These are phyloP conservation scores for Ennomos fuscantarius DNA, from an alignment of 2,888 invertebrate genomes.

Conservation along the genomic window DNA sequence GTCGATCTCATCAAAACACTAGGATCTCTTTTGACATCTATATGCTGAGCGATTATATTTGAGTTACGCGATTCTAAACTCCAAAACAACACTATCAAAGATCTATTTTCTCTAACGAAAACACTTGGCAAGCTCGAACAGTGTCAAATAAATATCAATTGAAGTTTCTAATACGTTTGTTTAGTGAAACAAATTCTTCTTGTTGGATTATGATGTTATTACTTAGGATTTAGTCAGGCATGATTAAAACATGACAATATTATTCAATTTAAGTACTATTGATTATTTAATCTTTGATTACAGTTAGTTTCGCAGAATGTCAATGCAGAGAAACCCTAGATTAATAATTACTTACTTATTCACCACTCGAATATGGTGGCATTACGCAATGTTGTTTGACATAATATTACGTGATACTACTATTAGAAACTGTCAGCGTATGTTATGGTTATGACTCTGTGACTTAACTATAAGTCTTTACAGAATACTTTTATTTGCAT, in stretches of 20 bases:
- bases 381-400: neutral
- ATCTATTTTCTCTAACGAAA: constrained; percentile 41
- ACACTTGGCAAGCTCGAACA: constrained; percentile 57
- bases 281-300: constrained; percentile 40
- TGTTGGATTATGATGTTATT: constrained; percentile 55
- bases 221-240: constrained; percentile 41
- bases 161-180: constrained; percentile 65
- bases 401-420: too few relatives aligned
- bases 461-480: neutral
- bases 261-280: constrained; percentile 37
- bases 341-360: constrained; percentile 7
- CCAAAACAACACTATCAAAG: constrained; percentile 49
- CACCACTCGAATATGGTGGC: neutral
- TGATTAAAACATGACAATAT: constrained; percentile 46
- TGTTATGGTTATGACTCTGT: too few relatives aligned
- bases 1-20: constrained; percentile 72
- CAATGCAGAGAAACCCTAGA: constrained; percentile 29
- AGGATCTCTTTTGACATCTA: constrained; percentile 64
- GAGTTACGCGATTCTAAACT: constrained; percentile 50
- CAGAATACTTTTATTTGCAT: neutral
- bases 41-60: constrained; percentile 40
- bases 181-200: constrained; percentile 64
- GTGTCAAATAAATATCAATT: constrained; percentile 63
- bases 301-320: constrained; percentile 6
- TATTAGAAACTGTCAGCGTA: too few relatives aligned